Evolutionary conservation across 2,113 vertebrate species (phyloP).

Genomic region (Corydoras maculifer): DNA sequence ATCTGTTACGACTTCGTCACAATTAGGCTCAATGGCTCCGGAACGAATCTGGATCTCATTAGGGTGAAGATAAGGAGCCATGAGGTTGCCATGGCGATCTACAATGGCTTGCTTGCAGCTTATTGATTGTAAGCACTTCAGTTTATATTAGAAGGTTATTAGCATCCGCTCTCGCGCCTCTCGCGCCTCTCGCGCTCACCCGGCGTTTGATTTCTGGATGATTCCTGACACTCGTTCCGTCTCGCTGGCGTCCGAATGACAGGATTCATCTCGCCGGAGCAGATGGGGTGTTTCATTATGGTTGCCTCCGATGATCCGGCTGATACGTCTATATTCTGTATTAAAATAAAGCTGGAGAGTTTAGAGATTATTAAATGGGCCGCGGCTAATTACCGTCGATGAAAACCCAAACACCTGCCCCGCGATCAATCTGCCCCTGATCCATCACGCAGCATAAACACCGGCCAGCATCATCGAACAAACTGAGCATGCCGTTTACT

Average conservation of each 20-base stretch:
- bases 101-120: constrained; percentile 45
- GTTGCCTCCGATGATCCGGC: constrained; percentile 11
- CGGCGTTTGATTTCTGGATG: background rate
- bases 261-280: background rate
- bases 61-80: constrained; percentile 28
- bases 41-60: constrained; percentile 55
- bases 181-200: background rate
- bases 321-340: background rate
- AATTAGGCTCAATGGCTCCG: constrained; percentile 46
- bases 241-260: background rate
- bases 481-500: too few relatives aligned
- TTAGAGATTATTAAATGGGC: constrained; percentile 5
- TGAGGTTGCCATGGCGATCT: constrained; percentile 49
- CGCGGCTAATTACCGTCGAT: constrained; percentile 10
- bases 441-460: background rate
- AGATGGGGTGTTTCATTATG: constrained; percentile 11
- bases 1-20: constrained; percentile 53
- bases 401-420: background rate
- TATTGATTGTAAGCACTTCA: constrained; percentile 53
- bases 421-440: constrained; percentile 9
- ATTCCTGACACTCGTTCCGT: background rate
- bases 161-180: constrained; percentile 42
- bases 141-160: constrained; percentile 59
- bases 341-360: background rate
- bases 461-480: too few relatives aligned